Base-by-base conservation (phyloP, 1,140 invertebrate species). In the Drosophila orosa region DNA sequence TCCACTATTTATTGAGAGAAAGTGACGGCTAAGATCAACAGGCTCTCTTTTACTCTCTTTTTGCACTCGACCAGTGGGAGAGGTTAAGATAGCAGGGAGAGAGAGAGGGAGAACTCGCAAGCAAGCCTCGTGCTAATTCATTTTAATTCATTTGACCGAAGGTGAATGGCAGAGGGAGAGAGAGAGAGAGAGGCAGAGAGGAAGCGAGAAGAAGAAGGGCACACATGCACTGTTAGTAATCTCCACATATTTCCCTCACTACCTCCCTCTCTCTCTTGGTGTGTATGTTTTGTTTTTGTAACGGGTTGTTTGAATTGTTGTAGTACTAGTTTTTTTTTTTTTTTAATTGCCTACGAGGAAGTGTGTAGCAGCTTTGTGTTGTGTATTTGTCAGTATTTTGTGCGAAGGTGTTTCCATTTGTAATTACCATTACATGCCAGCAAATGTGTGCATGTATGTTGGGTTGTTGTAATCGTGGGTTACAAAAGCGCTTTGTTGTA, bases 1-100 rank as follows among this genome's bases (percentile, higher is more conserved):
- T 87, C 40, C 63, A 87, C 78, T 76, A 76, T 76, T 79, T 87
- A 66, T 83, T 83, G 76, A 86, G 83, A 87, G 83, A 86, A 86
- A 86, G 83, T 83, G 63, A 73, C 42, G 54, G 58, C n/a, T 17
- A 35, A 29, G 35, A 57, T 59, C 42, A 59, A 48, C 57, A 33
- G 15, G 57, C 24, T 66, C 42, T 58, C 37, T 56, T 29, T 59
- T 15, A 33, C 40, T 50, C 57, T 55, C n/a, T 47, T 22, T 42
- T 69, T 31, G 15, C 54, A 50, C 19, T 48, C 5, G 8, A 15
- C 15, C 29, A 35, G 29, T 15, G 45, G 24, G 31, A 19, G 45
- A 24, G 52, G 50, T 42, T 29, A 22, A 45, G 39, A 45, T 27
- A 45, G 17, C 29, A 15, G 13, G 13, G 24, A 17, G 17, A 24